phyloP scores from a whole-genome alignment of 2,888 invertebrate species.

The Cremastinae sp. region DNA sequence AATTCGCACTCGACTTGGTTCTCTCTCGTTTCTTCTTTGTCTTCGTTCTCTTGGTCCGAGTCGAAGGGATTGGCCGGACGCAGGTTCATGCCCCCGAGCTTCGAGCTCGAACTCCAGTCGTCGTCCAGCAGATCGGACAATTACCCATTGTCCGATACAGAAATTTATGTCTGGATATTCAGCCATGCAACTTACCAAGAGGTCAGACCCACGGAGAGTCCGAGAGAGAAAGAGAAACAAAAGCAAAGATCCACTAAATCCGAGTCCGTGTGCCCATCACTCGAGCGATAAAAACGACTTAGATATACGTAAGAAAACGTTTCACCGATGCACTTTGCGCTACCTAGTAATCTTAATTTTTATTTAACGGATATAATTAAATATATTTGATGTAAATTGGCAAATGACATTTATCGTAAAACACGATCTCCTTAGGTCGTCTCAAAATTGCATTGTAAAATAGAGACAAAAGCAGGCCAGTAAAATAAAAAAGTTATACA shows the following conservation, averaged over 20 bases:
- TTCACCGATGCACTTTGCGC: conserved; percentile 59
- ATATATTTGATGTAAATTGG: too few species aligned
- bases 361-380: too few species aligned
- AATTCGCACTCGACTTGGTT: too few species aligned
- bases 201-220: conserved; percentile 31
- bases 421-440: too few species aligned
- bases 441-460: too few species aligned
- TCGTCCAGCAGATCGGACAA: conserved; percentile 72
- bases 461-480: too few species aligned
- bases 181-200: conserved; percentile 75
- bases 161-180: conserved; percentile 78
- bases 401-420: too few species aligned
- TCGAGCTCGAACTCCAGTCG: conserved; percentile 67
- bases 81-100: conserved; percentile 62
- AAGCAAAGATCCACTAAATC: conserved; percentile 71
- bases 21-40: conserved; percentile 5
- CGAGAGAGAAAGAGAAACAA: conserved; percentile 60
- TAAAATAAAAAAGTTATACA: too few species aligned
- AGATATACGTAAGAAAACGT: conserved; percentile 70
- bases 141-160: conserved; percentile 80
- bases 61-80: conserved; percentile 46
- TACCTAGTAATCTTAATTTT: neutral
- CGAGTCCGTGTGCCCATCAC: conserved; percentile 50
- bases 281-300: conserved; percentile 68
- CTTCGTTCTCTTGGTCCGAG: neutral